Percentiles rank a stretch among this genome's conserved stretches.
These are phyloP conservation scores for Onychomys leucogaster DNA, from an alignment of 2,797 vertebrate species.

Conservation along the genomic window DNA sequence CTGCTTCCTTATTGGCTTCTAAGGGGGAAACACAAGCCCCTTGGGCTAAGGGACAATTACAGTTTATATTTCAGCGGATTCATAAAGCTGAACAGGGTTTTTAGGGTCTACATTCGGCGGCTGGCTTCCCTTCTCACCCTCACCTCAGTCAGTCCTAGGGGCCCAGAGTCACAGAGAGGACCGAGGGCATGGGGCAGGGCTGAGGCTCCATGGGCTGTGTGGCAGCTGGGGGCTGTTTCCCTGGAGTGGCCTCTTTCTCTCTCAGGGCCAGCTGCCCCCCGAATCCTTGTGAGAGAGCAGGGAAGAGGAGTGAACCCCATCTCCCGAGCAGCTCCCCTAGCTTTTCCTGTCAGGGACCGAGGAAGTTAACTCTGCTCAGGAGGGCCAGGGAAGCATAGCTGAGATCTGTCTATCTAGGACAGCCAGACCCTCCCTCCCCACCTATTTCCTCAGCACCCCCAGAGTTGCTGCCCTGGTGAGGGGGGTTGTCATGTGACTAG, in stretches of 20 bases:
- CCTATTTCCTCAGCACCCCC: neutral
- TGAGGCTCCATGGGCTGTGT: neutral
- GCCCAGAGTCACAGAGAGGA: neutral
- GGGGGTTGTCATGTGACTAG: neutral
- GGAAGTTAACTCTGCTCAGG: neutral
- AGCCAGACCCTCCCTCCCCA: neutral
- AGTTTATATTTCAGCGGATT: slow-evolving; percentile 63
- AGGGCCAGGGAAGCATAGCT: neutral
- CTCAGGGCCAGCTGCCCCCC: neutral
- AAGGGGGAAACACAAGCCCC: slow-evolving; percentile 55
- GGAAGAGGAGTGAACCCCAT: neutral
- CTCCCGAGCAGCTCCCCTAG: neutral
- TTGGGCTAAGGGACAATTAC: slow-evolving; percentile 3
- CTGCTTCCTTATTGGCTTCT: slow-evolving; percentile 51
- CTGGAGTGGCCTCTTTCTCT: neutral
- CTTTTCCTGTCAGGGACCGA: neutral
- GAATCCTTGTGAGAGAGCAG: accelerated
- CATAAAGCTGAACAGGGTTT: slow-evolving; percentile 54
- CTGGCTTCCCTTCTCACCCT: neutral
- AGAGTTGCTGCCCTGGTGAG: neutral
- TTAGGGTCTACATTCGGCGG: slow-evolving; percentile 6
- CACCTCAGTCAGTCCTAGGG: neutral
- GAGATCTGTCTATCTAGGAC: no score
- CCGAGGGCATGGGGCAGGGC: accelerated
- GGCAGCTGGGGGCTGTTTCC: accelerated